Evolutionary conservation across 2,888 invertebrate genomes (phyloP), one percentile per base, ranked within the genome.

Genomic region (Nemapogon koenigi): DNA sequence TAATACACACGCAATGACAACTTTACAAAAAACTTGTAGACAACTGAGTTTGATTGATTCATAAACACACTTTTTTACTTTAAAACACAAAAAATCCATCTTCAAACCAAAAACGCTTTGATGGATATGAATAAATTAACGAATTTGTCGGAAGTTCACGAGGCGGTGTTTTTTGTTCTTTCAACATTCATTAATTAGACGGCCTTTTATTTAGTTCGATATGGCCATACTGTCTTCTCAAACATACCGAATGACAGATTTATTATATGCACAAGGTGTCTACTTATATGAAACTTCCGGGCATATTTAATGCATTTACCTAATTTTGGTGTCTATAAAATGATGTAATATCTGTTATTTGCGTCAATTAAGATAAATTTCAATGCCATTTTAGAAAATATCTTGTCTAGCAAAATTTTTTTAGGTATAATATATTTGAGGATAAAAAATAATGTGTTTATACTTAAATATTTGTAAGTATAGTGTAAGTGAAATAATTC

Each of bases 181-280:
- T 66, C 59, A 63, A 68, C 59, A 67, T 68, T 69, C 62, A 68
- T 69, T 66, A 70, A 69, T 71, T 71, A 71, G 66, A 67, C 58
- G 62, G 54, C 53, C 62, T 57, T 59, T 65, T 67, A 68, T 68
- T 27, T 65, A 62, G 63, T 55, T 64, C 54, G 58, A 64, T 65
- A 62, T 61, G 59, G 61, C n/a, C n/a, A n/a, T n/a, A n/a, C n/a
- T n/a, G n/a, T n/a, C 58, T 18, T 61, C 60, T 58, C 63, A 64
- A 63, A 63, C 57, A 55, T 60, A 59, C 56, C 54, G 54, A 62
- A 62, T 62, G 71, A 70, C 67, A 69, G 70, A 71, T 72, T 73
- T 72, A 71, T 68, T 67, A 58, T 57, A 49, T 43, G 50, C 50
- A 63, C 65, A 65, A 67, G 62, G 67, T 59, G 61, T 62, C 60